Evolutionary conservation across 2,888 invertebrate species (phyloP), one percentile per base, ranked within the genome.

Genomic region (Cosmopolites sordidus): DNA sequence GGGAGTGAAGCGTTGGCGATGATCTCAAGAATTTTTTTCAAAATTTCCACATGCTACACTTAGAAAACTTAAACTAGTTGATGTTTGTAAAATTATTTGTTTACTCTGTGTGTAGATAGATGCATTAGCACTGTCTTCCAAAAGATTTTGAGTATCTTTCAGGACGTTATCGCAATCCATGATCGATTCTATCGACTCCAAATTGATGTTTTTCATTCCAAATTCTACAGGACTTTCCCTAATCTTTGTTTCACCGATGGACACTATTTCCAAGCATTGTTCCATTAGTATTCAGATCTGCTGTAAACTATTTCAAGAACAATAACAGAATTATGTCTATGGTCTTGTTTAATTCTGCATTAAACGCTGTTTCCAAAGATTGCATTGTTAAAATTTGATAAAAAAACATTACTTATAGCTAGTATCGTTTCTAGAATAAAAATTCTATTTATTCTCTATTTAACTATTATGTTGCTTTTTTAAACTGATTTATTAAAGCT

Each of bases 321-420:
- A 41, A 11, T 48, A 17, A 17, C 39, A 39, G 1, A 5, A 16
- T 22, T 5, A 16, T 11, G 12, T 14, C 1, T 17, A 38, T 38
- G 22, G 22, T 60, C n/a, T n/a, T n/a, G n/a, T n/a, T n/a, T n/a
- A n/a, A n/a, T n/a, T 92, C 92, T 1, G 91, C 90, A 76, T 92
- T 91, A 69, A 92, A 92, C 1, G 89, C 87, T 1, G 87, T 84
- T 70, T 89, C n/a, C n/a, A n/a, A n/a, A n/a, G 5, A 27, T 27
- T 27, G 9, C 27, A 27, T 27, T 27, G n/a, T n/a, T n/a, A n/a
- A n/a, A n/a, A n/a, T n/a, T n/a, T n/a, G n/a, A n/a, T n/a, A n/a
- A n/a, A n/a, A 27, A 27, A 27, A 27, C 27, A 27, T 27, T 27
- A 6, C 9, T 27, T 27, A 9, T 27, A 27, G 9, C 9, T 27